Conservation (phyloP, 2,113 vertebrate genomes). For the Apaloderma vittatum region DNA sequence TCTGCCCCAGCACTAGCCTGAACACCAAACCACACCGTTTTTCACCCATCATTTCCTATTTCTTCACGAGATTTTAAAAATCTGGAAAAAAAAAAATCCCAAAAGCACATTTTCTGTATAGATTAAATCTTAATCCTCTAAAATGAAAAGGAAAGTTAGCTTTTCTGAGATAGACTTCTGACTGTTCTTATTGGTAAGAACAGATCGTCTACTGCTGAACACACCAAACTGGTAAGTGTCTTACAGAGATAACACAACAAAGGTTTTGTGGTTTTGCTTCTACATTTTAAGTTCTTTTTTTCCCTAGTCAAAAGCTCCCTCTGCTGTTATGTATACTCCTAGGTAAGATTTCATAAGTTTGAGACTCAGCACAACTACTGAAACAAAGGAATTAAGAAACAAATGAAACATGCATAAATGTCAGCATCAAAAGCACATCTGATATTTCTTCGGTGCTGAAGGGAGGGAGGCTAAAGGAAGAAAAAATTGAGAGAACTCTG, state of each 20-base stretch:
- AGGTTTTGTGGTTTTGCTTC: not conserved
- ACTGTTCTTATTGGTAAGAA: not conserved
- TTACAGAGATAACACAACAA: not conserved
- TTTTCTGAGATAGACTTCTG: not conserved
- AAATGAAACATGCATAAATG: not conserved
- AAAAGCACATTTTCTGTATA: not conserved
- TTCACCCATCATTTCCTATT: not conserved
- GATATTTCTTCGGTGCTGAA: not conserved
- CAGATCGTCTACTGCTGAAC: not conserved
- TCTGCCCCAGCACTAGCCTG: not conserved
- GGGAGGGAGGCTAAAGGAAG: not conserved
- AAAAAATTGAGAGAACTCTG: not conserved
- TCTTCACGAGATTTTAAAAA: not conserved
- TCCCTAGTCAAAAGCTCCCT: not conserved
- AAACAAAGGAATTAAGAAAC: not conserved
- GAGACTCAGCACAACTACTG: not conserved
- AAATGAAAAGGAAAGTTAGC: not conserved
- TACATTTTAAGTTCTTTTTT: not conserved
- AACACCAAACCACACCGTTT: not conserved
- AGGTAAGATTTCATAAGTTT: not conserved
- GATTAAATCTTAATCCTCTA: not conserved
- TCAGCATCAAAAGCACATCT: not conserved
- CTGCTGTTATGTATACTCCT: not conserved
- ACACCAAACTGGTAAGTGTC: not conserved
- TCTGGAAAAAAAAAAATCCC: not conserved